phyloP scores from a whole-genome alignment of 2,113 vertebrate species.

The Dicaeum eximium region DNA sequence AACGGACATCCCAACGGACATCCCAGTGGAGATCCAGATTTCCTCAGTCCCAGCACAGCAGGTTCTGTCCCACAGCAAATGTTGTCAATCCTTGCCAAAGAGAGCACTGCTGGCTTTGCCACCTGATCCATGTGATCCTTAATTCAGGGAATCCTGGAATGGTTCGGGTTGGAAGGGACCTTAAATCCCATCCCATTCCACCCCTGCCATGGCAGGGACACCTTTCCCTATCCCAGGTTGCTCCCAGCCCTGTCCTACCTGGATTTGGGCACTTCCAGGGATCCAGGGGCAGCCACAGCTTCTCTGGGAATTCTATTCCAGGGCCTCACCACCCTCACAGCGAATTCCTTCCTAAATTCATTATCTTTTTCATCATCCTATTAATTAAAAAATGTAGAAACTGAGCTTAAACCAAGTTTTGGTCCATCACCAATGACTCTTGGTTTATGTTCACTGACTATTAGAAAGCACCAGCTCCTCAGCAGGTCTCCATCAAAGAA shows the following conservation, averaged over 20 bases:
- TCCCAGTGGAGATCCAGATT: background rate
- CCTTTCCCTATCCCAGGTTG: rapidly evolving
- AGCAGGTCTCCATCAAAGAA: background rate
- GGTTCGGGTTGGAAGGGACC: background rate
- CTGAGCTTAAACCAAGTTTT: background rate
- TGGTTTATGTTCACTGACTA: background rate
- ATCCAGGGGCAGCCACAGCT: background rate
- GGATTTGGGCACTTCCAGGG: rapidly evolving
- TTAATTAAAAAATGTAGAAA: background rate
- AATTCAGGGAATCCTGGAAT: background rate
- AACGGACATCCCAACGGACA: rapidly evolving
- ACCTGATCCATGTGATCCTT: background rate
- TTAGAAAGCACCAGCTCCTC: background rate
- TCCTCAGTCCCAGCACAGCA: background rate
- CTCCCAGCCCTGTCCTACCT: background rate
- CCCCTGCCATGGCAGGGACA: background rate
- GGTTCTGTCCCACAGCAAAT: background rate
- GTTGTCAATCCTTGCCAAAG: background rate
- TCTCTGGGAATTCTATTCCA: background rate
- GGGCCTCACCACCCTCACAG: background rate
- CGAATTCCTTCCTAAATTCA: background rate
- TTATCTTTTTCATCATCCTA: background rate
- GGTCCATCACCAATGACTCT: rapidly evolving
- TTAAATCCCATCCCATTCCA: rapidly evolving
- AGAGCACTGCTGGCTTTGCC: rapidly evolving